Evolutionary conservation across 2,113 vertebrate species (phyloP), one percentile per base, ranked within the genome.

Genomic region (Eulacestoma nigropectus): DNA sequence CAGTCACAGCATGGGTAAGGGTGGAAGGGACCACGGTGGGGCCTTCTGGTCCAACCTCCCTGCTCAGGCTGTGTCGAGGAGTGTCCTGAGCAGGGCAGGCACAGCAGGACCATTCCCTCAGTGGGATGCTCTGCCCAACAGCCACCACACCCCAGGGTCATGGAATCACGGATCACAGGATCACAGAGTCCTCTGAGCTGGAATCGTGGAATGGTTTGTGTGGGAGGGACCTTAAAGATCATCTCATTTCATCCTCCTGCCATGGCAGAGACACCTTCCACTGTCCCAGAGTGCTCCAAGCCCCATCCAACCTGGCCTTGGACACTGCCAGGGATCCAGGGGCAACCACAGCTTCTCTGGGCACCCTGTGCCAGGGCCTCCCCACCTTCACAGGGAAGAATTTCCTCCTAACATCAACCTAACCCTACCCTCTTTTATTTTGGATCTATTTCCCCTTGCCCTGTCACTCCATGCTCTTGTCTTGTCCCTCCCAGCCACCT

Each of bases 1-100:
- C 78, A 11, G n/a, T 1, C 52, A 33, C 5, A 4, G 52, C 13
- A 0, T 0, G 11, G 52, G 22, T 1, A 13, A 33, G 42, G 52
- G 1, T 11, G 52, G 42, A 16, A 33, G 52, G 78, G 29, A 50
- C 22, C 46, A 33, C 2, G 8, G 8, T 39, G 42, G 64, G n/a
- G 41, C 14, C 8, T 10, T 6, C 41, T 10, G 78, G 3, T 22
- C 53, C 53, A 41, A 7, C 17, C 64, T 59, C 42, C 42, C 64
- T 47, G 78, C n/a, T 20, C 64, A 27, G 64, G 77, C 16, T 15
- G 50, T 27, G 78, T 2, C 2, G 1, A 27, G 1, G 6, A 78
- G 70, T 30, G 41, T 16, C 55, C 84, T 5, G 15, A 41, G 73
- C 67, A 49, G 39, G 39, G 41, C 2, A 3, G 65, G 56, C 4